Evolutionary conservation across 2,888 invertebrate species (phyloP), one percentile per base, ranked within the genome.

Genomic region (Rhaphigaster nebulosa): DNA sequence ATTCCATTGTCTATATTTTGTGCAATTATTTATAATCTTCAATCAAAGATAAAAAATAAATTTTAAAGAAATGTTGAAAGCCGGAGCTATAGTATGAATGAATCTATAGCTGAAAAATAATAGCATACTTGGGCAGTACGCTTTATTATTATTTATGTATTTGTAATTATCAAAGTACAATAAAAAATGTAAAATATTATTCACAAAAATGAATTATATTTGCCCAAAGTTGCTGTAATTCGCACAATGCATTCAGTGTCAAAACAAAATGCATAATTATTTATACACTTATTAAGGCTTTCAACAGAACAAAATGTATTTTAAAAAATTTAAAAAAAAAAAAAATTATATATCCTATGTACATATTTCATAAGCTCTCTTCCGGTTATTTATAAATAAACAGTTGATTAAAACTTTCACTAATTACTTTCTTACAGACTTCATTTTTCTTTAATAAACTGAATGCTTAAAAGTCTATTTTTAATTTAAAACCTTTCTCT

Each of bases 11-110:
- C 91, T 92, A 91, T 92, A 92, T 92, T 92, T 91, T 91, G 92
- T 92, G 92, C 92, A 92, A 92, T 92, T 92, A 92, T 92, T 92
- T 92, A 92, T 92, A 91, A 90, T 89, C 50, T 89, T 89, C 89
- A 52, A 76, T 89, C 89, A 76, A 89, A 80, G 38, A 89, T 89
- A 89, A 1, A 52, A 29, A 60, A 87, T 41, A 87, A 87, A 87
- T 41, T 41, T 41, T 45, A 84, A 84, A 84, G 13, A 84, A 84
- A 84, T 84, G 84, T 89, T 89, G 89, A 89, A 89, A 89, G 89
- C 89, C 89, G 23, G 41, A 50, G 89, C 89, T 89, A 89, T 89
- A 52, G 70, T 70, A 76, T 38, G 34, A 80, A 89, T 41, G 29
- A 88, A 80, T 80, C 89, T 89, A 76, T 89, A 89, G 76, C 76